Conservation (phyloP, 2,888 invertebrate genomes). For the Amaurobius ferox region DNA sequence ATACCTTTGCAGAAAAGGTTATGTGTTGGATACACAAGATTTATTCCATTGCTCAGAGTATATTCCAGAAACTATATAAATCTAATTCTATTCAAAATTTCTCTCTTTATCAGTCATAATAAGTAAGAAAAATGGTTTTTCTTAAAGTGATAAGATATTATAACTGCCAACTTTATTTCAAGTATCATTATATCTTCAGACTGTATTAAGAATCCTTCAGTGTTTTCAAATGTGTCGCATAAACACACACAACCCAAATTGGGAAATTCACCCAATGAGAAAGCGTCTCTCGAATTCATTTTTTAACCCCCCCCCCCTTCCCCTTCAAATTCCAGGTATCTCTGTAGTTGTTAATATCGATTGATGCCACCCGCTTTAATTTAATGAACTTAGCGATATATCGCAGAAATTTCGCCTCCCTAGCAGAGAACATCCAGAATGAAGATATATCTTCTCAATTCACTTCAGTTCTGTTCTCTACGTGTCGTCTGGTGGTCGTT, state of each 20-base stretch:
- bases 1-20: too few species aligned
- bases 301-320: background rate
- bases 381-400: slow-evolving; percentile 13
- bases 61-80: too few species aligned
- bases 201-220: background rate
- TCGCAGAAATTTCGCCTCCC: slow-evolving; percentile 9
- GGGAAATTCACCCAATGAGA: background rate
- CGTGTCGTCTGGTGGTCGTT: slow-evolving; percentile 16
- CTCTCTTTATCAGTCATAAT: too few species aligned
- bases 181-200: background rate
- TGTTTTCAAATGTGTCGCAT: background rate
- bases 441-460: slow-evolving; percentile 8
- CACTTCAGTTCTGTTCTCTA: background rate
- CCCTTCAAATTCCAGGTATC: background rate
- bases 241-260: background rate
- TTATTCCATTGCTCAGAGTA: too few species aligned
- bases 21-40: too few species aligned
- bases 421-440: background rate
- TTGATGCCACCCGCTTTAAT: slow-evolving; percentile 9
- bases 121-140: background rate
- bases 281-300: background rate
- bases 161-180: background rate
- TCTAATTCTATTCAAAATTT: too few species aligned
- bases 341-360: slow-evolving; percentile 12
- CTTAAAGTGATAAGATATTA: background rate